Evolutionary conservation across 2,888 invertebrate species (phyloP), one percentile per base, ranked within the genome.

Genomic region (Harpagoxenus sublaevis): DNA sequence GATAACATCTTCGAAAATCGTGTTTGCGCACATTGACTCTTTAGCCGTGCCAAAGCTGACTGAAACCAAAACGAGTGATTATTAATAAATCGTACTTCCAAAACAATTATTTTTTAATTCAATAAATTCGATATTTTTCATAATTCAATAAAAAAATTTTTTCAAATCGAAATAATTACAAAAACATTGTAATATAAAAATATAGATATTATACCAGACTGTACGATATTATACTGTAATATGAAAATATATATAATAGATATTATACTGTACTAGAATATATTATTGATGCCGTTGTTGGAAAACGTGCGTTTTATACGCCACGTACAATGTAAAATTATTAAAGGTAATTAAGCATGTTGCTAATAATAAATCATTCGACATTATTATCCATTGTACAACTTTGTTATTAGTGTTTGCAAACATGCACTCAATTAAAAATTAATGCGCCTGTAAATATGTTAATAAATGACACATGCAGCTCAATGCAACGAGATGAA

Each of bases 361-460:
- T 60, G 39, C 28, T 77, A 42, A 28, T 77, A 28, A 77, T 77
- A 28, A 77, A 65, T 42, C 23, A 65, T n/a, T 9, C 15, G 6
- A 23, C 28, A 65, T 65, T 45, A 65, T 77, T 55, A 65, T 48
- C 35, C 48, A 42, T n/a, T 31, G 48, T 48, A 35, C 28, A 77
- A 53, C 18, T 77, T 12, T 18, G 63, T 75, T 39, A 39, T 51
- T 77, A 18, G 2, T 9, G 31, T 23, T 65, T 45, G n/a, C 35
- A 31, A 74, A 31, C 15, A 60, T 6, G 39, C 6, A 53, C 0
- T 23, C 18, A 28, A 42, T 42, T 77, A 77, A 77, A 45, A 77
- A 28, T 53, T 42, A 45, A 65, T 2, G 62, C 23, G n/a, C 10
- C 8, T 39, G 5, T 75, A 63, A 75, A 60, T 31, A 31, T 23